A percentile compares a stretch with the other conserved stretches of the same genome.
phyloP scores from a whole-genome alignment of 2,797 vertebrate genomes.

The Emys orbicularis region DNA sequence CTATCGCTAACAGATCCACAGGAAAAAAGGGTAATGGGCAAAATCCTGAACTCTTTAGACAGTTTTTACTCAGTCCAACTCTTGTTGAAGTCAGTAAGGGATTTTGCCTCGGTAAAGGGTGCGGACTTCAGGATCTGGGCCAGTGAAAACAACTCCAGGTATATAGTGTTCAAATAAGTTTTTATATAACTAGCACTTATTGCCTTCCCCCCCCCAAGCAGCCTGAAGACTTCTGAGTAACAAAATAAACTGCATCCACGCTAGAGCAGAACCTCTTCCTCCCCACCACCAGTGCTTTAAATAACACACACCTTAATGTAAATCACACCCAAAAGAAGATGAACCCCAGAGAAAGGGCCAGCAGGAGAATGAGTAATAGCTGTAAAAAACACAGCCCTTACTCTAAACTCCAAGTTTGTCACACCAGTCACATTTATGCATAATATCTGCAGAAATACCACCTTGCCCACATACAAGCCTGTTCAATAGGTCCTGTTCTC shows the following conservation, averaged over 20 bases:
- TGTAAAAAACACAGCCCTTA: neutral
- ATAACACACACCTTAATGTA: conserved; percentile 21
- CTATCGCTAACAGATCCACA: neutral
- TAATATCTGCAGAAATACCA: neutral
- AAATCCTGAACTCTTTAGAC: neutral
- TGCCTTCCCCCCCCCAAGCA: conserved; percentile 43
- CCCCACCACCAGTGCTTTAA: neutral
- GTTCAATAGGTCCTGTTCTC: neutral
- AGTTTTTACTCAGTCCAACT: neutral
- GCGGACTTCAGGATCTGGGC: neutral
- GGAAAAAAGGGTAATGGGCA: neutral
- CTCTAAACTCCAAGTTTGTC: neutral
- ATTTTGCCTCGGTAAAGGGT: conserved; percentile 1
- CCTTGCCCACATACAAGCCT: neutral
- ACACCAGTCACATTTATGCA: neutral
- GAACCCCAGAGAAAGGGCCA: neutral
- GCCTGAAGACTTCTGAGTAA: conserved; percentile 6
- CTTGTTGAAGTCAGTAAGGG: neutral
- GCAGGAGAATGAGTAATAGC: neutral
- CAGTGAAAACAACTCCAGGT: conserved; percentile 47
- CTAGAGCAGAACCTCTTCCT: neutral
- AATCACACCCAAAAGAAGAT: neutral
- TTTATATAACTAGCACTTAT: conserved; percentile 63
- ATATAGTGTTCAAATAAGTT: conserved; percentile 61
- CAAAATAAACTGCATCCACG: conserved; percentile 2